Evolutionary conservation across 2,797 vertebrate species (phyloP).

Genomic region (Galago senegalensis): DNA sequence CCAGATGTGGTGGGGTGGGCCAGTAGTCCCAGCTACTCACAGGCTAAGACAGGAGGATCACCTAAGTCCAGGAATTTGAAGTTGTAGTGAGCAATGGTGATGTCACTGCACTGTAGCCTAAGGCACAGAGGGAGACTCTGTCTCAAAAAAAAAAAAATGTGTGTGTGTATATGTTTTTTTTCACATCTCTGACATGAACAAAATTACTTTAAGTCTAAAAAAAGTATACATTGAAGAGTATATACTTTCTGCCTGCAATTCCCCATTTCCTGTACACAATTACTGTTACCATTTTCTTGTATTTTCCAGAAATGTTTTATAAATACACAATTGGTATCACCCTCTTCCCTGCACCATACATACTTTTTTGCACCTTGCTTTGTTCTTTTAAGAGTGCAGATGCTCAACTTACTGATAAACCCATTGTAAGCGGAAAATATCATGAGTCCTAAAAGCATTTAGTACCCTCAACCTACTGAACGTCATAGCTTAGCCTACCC

Average conservation of each 20-base stretch:
- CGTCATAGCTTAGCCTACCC: not conserved
- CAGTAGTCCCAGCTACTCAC: too few relatives aligned
- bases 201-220: too few relatives aligned
- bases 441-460: not conserved
- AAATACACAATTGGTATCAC: not conserved
- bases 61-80: too few relatives aligned
- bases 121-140: too few relatives aligned
- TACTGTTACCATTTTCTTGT: not conserved
- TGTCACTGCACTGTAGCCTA: too few relatives aligned
- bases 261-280: not conserved
- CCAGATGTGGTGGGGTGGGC: too few relatives aligned
- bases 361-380: not conserved
- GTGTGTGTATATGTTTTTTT: too few relatives aligned
- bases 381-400: constrained; percentile 16
- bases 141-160: too few relatives aligned
- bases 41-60: too few relatives aligned
- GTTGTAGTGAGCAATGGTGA: too few relatives aligned
- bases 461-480: not conserved
- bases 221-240: not conserved
- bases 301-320: constrained; percentile 9
- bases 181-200: too few relatives aligned
- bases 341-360: not conserved
- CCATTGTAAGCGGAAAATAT: not conserved
- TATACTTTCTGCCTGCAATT: not conserved
- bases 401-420: not conserved